Percentiles rank a stretch among this genome's conserved stretches.
These are phyloP conservation scores for Phalloptychus januarius DNA, from an alignment of 2,797 vertebrate genomes.

Conservation along the genomic window DNA sequence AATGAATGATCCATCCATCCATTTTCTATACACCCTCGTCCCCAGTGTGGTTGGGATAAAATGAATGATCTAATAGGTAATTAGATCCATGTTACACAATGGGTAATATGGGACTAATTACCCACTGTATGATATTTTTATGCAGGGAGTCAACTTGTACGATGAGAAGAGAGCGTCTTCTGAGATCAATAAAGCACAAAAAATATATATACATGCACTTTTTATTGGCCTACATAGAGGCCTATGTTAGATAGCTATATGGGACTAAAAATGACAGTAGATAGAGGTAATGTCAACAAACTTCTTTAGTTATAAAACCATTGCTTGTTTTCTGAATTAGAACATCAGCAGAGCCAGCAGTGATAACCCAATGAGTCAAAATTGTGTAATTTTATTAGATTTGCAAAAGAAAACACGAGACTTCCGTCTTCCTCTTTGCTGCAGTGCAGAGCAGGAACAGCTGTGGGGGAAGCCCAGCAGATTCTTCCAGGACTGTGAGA, in stretches of 20 bases:
- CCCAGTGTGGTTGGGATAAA: too few relatives aligned
- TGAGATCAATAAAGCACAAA: neutral
- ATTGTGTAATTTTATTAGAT: constrained; percentile 2
- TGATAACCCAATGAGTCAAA: neutral
- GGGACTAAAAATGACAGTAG: neutral
- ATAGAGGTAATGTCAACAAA: neutral
- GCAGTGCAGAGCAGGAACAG: neutral
- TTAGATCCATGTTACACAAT: neutral
- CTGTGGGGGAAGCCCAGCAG: neutral
- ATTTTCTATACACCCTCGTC: too few relatives aligned
- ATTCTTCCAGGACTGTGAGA: neutral
- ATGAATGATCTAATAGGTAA: neutral
- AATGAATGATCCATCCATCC: too few relatives aligned
- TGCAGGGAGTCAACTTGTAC: neutral
- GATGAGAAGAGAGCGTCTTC: neutral
- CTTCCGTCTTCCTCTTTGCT: constrained; percentile 14
- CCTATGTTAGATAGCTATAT: neutral
- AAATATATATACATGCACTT: too few relatives aligned
- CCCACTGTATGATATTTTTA: neutral
- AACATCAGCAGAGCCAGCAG: neutral
- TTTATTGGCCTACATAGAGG: neutral
- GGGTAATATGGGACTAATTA: neutral
- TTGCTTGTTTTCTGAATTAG: neutral
- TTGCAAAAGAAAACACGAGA: constrained; percentile 10
- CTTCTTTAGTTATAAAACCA: neutral